These are phyloP conservation scores for Aspidiotus destructor DNA, from an alignment of 2,888 invertebrate genomes.

Conservation along the genomic window DNA sequence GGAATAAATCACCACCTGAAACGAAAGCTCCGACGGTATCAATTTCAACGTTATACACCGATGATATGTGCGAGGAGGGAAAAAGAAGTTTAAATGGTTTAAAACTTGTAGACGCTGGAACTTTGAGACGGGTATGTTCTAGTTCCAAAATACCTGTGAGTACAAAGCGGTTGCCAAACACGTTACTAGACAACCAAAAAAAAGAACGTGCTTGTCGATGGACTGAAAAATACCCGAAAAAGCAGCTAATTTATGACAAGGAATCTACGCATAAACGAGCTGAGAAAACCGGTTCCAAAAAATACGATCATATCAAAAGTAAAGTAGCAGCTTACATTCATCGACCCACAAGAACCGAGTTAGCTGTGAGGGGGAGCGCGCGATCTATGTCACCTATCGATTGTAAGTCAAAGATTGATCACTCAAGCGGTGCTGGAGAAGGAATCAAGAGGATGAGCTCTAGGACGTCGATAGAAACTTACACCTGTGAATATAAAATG, in stretches of 20 bases:
- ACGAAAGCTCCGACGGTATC: too few relatives aligned
- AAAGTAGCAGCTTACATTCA: constrained; percentile 25
- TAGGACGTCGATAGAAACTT: constrained; percentile 26
- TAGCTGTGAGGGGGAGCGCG: not conserved
- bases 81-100: constrained; percentile 3
- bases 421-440: not conserved
- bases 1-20: too few relatives aligned
- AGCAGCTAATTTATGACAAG: not conserved
- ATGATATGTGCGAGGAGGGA: not conserved
- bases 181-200: not conserved
- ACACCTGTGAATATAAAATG: constrained; percentile 28
- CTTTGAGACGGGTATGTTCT: constrained; percentile 10
- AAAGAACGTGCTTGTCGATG: not conserved
- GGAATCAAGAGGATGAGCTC: constrained; percentile 14
- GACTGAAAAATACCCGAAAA: not conserved
- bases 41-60: too few relatives aligned
- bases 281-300: not conserved
- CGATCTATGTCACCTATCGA: constrained; percentile 4
- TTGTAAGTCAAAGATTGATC: not conserved
- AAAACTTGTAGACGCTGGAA: constrained; percentile 12
- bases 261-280: not conserved
- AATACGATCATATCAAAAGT: constrained; percentile 23
- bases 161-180: not conserved
- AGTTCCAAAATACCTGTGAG: constrained; percentile 27
- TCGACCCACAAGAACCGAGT: constrained; percentile 17